Evolutionary conservation across 1,140 invertebrate species (phyloP), one percentile per base, ranked within the genome.

Genomic region (Ridgeia piscesae): DNA sequence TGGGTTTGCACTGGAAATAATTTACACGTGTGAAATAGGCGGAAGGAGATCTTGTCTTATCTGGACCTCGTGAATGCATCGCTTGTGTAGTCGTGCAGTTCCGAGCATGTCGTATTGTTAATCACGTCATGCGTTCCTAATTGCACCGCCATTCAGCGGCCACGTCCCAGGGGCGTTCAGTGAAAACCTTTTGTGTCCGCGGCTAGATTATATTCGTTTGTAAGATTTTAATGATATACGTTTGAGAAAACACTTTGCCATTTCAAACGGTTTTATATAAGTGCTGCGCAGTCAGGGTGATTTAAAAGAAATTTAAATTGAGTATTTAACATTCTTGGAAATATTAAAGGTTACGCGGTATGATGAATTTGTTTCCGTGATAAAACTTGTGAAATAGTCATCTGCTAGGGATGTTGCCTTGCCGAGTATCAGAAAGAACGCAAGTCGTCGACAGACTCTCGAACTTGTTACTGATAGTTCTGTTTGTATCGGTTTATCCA

Each of bases 21-120:
- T 77, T 77, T 77, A 77, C 58, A 77, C 58, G 58, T 77, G 58
- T 77, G 58, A 77, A 77, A 77, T 77, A 21, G 58, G 58, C 58
- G 58, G 58, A 77, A 77, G 58, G 58, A 77, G 58, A 77, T 77
- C 58, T 77, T 77, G 58, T 77, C 58, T 77, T 77, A 77, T 77
- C 58, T 17, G 17, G 2, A 77, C 58, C 17, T 21, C 27, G 58
- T 77, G 58, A 77, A 77, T 14, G 58, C 17, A 21, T 77, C 27
- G 58, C 58, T 77, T 77, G 58, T 77, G 58, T 77, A 77, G 58
- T 77, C 58, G 27, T 77, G 58, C 58, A 77, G 14, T 77, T 77
- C 6, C 27, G 27, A 77, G 58, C 58, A 21, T 77, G 58, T 77
- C 11, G 27, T 31, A 77, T 77, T 77, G 11, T 77, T 77, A 77